Base-by-base conservation (phyloP, 23 tunicate species). In the Ciona savignyi region DNA sequence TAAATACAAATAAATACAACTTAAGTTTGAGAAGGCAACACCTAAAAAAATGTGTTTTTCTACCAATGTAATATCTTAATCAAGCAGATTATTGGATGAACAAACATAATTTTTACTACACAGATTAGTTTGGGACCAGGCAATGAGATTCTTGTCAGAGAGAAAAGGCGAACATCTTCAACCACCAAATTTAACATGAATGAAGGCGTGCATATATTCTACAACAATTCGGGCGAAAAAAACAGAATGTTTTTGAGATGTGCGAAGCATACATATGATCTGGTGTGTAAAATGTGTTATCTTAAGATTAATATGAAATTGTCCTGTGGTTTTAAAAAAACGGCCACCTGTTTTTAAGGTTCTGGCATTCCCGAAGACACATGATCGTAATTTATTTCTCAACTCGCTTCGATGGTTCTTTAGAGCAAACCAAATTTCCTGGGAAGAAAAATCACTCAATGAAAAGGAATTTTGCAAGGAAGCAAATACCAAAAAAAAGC, bases 401-500 rank as follows among this genome's bases (percentile, higher is more conserved):
- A 42, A 9, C 9, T 6, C 9, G 56, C 56, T 42, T 42, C 56
- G 56, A 6, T 6, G 11, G 15, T 42, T 42, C 15, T 42, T 42
- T 42, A 42, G 15, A 42, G 11, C 9, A 42, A 42, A 42, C 15
- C 56, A 42, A 6, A 42, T 42, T 9, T 42, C 56, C 56, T 42
- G 56, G 56, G 15, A 42, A 4, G 67, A 63, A 63, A 63, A 22
- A 63, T 4, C 28, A 20, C 0, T 70, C 34, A 70, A 48, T 21
- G 83, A 78, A 51, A 34, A 70, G 4, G 1, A 34, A 20, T 33
- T 83, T 1, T 49, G 77, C 6, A 33, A 71, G 62, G 0, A 4
- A 30, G 77, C 82, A 21, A 35, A 70, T n/a, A 67, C 82, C 1
- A 85, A 85, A 72, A 83, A 85, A 21, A 25, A 72, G 51, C 72